These are phyloP conservation scores for Amazona finschi DNA, from an alignment of 2,797 vertebrate genomes.

Conservation along the genomic window DNA sequence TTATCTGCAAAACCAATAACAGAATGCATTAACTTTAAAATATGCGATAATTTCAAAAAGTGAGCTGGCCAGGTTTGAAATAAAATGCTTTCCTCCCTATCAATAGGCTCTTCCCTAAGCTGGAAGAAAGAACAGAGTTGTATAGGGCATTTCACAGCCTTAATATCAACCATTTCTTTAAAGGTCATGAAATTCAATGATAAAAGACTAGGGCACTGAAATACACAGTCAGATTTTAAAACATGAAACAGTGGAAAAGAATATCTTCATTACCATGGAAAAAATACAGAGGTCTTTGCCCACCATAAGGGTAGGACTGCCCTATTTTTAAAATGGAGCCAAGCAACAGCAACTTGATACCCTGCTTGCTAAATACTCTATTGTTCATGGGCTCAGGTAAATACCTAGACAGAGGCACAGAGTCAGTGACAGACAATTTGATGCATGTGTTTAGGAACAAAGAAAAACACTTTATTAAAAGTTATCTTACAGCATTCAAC, in stretches of 20 bases:
- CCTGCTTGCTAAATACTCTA: not conserved
- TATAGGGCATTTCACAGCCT: not conserved
- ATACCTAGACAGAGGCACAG: not conserved
- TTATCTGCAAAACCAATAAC: not conserved
- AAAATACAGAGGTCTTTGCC: not conserved
- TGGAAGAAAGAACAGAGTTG: not conserved
- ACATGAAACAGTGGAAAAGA: not conserved
- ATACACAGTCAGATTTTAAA: not conserved
- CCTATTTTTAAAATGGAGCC: not conserved
- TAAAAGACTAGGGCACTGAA: not conserved
- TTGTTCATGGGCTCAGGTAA: constrained; percentile 5
- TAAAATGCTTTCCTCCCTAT: not conserved
- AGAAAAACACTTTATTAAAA: not conserved
- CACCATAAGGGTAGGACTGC: not conserved
- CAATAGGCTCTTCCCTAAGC: not conserved
- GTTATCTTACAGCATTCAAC: not conserved
- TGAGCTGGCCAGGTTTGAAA: not conserved
- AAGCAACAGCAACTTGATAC: constrained; percentile 16
- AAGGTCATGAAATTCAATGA: not conserved
- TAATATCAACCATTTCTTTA: not conserved
- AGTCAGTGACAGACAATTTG: not conserved
- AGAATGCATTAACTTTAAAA: not conserved
- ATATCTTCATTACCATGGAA: not conserved
- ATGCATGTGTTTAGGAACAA: not conserved
- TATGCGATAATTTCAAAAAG: not conserved